Evolutionary conservation across 1,140 invertebrate species (phyloP).

Genomic region (Saccostrea glomerata): DNA sequence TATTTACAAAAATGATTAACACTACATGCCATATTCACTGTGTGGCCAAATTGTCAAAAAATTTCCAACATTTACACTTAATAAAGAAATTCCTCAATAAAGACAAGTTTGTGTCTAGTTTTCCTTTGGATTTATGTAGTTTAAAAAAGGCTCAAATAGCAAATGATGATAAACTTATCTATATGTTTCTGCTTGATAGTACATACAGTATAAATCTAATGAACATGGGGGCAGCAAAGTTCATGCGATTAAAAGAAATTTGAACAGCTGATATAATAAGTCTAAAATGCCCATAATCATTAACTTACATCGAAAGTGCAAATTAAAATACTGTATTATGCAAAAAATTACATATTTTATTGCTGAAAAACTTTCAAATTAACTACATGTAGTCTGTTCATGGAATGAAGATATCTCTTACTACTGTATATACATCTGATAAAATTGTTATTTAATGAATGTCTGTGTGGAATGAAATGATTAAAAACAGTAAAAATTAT

Average conservation of each 20-base stretch:
- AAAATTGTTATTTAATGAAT: not conserved
- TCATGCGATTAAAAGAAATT: not conserved
- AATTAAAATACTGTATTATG: not conserved
- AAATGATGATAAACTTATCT: not conserved
- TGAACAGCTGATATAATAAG: not conserved
- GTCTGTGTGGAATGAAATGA: constrained; percentile 6
- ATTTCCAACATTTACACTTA: not conserved
- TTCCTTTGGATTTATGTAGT: not conserved
- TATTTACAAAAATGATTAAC: constrained; percentile 29
- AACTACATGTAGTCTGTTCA: not conserved
- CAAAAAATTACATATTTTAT: not conserved
- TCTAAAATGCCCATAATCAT: not conserved
- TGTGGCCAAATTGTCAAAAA: constrained; percentile 7
- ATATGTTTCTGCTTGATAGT: not conserved
- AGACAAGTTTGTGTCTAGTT: not conserved
- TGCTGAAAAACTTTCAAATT: not conserved
- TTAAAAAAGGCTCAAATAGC: not conserved
- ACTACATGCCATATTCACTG: constrained; percentile 13
- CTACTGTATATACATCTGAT: not conserved
- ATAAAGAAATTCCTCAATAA: not conserved
- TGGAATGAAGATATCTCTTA: constrained; percentile 1
- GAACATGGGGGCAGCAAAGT: not conserved
- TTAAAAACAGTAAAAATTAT: not conserved
- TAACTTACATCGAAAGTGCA: not conserved
- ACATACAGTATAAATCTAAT: too few species aligned